Percentiles rank a stretch among this genome's conserved stretches.
Conservation (phyloP, 1,140 invertebrate species). For the Oncopodura yosiiana region DNA sequence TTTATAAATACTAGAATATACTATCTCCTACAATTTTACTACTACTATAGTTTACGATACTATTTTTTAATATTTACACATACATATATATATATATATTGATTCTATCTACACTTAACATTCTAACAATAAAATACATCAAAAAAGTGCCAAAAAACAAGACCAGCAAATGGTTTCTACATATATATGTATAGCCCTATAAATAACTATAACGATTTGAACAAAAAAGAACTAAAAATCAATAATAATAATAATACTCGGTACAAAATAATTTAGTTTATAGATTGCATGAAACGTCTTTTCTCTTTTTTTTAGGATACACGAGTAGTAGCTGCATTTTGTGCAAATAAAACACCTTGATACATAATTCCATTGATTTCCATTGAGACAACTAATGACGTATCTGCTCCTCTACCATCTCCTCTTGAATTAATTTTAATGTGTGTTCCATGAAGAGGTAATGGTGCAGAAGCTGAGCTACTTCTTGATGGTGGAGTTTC, state of each 20-base stretch:
- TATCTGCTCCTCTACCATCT: slow-evolving; percentile 59
- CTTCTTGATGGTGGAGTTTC: slow-evolving; percentile 35
- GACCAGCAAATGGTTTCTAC: too few relatives aligned
- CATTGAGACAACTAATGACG: slow-evolving; percentile 86
- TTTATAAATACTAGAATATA: too few relatives aligned
- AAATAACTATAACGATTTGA: too few relatives aligned
- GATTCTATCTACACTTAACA: too few relatives aligned
- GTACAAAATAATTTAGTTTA: neutral
- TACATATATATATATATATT: too few relatives aligned
- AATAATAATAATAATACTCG: neutral
- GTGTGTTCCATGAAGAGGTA: slow-evolving; percentile 54
- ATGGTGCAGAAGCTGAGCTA: neutral
- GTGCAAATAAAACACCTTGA: slow-evolving; percentile 75
- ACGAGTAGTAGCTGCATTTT: slow-evolving; percentile 39
- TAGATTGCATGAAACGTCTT: neutral
- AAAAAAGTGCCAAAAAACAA: too few relatives aligned
- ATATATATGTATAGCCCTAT: too few relatives aligned
- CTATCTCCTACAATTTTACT: too few relatives aligned
- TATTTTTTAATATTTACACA: too few relatives aligned
- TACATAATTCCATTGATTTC: slow-evolving; percentile 89
- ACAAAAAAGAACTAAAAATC: too few relatives aligned
- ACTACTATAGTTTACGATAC: too few relatives aligned
- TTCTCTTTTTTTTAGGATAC: slow-evolving; percentile 7
- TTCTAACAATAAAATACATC: too few relatives aligned
- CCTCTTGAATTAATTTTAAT: slow-evolving; percentile 81